Evolutionary conservation across 2,797 vertebrate genomes (phyloP).

Genomic region (Pelobates cultripes): DNA sequence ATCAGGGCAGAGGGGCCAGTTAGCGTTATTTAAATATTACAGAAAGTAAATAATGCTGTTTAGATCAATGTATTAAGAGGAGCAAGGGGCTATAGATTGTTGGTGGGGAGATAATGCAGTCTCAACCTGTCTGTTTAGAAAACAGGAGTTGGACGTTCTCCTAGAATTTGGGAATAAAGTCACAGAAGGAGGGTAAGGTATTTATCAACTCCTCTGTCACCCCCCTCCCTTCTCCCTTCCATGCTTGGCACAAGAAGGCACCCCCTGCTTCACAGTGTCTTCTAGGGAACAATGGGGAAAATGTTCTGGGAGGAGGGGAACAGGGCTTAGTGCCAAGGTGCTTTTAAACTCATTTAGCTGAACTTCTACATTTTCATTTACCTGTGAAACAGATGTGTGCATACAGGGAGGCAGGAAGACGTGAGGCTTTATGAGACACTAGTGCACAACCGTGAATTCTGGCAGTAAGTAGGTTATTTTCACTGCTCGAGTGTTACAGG

Average conservation of each 20-base stretch:
- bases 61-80: neutral
- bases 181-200: constrained; percentile 20
- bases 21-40: too few relatives aligned
- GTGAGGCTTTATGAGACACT: too few relatives aligned
- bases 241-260: constrained; percentile 40
- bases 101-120: neutral
- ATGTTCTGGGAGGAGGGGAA: too few relatives aligned
- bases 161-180: constrained; percentile 28
- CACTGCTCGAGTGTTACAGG: too few relatives aligned
- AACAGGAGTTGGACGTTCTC: constrained; percentile 44
- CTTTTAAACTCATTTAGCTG: neutral
- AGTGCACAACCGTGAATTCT: too few relatives aligned
- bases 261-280: constrained; percentile 23
- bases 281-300: neutral
- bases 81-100: neutral
- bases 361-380: neutral
- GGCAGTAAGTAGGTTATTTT: too few relatives aligned
- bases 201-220: constrained; percentile 16
- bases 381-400: constrained; percentile 47
- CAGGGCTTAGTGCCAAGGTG: neutral
- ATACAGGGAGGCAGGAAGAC: neutral
- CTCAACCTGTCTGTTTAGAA: constrained; percentile 37
- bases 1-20: neutral
- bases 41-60: too few relatives aligned
- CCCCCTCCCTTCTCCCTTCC: constrained; percentile 5